Evolutionary conservation across 1,140 invertebrate genomes (phyloP), one percentile per base, ranked within the genome.

Genomic region (Papilio polyxenes): DNA sequence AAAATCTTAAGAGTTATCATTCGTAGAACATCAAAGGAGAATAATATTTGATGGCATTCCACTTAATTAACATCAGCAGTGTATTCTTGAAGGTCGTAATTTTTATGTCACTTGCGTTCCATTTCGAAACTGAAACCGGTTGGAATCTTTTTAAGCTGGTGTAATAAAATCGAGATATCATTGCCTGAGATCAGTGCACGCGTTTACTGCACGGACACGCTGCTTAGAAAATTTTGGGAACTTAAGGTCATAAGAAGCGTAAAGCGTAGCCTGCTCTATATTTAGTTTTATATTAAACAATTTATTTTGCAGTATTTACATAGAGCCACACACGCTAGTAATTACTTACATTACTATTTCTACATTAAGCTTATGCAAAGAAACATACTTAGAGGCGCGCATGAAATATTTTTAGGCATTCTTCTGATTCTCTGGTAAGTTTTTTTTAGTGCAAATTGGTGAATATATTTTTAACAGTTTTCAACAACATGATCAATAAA

Each of bases 101-200:
- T 91, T 89, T 90, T 89, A 87, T 92, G 89, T 91, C 91, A 92
- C 86, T 90, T 92, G 86, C 86, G 89, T 88, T 90, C 87, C 89
- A 91, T 91, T 92, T 92, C 88, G 86, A 92, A 92, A 92, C 85
- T 86, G 86, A 72, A 91, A 91, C 92, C 91, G 92, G 91, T 93
- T 89, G 87, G 84, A 87, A 89, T 91, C 79, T 89, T 92, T 92
- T 92, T 88, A 89, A 90, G 88, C 84, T 89, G 88, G 86, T 89
- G 90, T 91, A 91, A 92, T 92, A 92, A 92, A 93, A 93, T 93
- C 91, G 88, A 91, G 89, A 92, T 94, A 94, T 93, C 90, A 85
- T 84, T 87, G 86, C 76, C 79, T 84, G 87, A 86, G 90, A 92
- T 93, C 92, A 80, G 82, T 87, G 87, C 86, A 85, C 84, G 85